These are phyloP conservation scores for Dicrostonyx torquatus DNA, from an alignment of 2,797 vertebrate species.

Conservation along the genomic window DNA sequence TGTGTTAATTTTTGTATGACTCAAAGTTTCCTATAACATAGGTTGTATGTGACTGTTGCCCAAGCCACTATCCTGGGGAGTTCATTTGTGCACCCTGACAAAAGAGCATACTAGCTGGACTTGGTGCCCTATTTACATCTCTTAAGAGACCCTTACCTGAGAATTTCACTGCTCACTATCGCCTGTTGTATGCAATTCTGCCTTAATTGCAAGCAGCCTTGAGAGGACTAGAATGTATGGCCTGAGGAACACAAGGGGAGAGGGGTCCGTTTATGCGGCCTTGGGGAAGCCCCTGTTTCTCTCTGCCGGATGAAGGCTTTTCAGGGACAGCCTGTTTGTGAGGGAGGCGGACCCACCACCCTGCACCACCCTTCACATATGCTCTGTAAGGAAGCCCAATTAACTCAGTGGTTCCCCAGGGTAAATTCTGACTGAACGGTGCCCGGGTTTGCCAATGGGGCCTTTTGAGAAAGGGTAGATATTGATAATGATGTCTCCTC, in stretches of 20 bases:
- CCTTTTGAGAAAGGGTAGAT: neutral
- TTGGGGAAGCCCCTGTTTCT: neutral
- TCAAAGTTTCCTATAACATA: conserved; percentile 45
- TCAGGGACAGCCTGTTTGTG: neutral
- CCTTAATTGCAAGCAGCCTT: neutral
- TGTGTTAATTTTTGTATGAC: neutral
- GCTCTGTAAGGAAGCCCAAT: neutral
- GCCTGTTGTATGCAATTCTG: neutral
- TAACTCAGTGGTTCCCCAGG: neutral
- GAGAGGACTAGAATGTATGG: no score
- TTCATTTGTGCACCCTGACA: neutral
- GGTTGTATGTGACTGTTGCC: neutral
- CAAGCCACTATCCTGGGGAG: neutral
- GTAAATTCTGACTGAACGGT: neutral
- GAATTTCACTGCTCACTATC: neutral
- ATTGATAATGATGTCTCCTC: neutral
- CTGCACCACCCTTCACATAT: neutral
- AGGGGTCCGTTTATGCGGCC: neutral
- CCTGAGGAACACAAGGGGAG: no score
- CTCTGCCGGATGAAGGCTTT: neutral
- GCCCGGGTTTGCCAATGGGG: neutral
- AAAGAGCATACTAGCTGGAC: neutral
- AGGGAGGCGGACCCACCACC: neutral
- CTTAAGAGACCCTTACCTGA: neutral
- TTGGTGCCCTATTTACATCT: neutral